Percentiles rank a stretch among this genome's conserved stretches.
These are phyloP conservation scores for Scaptomyza graminum DNA, from an alignment of 1,140 invertebrate genomes.

Conservation along the genomic window DNA sequence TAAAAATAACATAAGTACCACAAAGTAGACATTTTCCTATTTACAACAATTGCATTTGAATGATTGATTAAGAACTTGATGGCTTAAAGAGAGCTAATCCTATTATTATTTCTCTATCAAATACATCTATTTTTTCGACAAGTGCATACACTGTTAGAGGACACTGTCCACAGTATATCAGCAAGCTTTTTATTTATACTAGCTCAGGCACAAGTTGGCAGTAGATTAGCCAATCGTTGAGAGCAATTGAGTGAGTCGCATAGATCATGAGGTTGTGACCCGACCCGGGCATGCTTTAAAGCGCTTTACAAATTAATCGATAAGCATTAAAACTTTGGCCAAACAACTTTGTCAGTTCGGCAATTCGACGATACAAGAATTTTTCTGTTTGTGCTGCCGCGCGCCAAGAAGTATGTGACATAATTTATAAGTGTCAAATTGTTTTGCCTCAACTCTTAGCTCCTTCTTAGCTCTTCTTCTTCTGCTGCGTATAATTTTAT, in stretches of 20 bases:
- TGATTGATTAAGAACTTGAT: no score
- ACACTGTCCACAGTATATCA: conserved; percentile 1
- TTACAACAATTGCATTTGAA: no score
- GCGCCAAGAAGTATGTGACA: conserved; percentile 71
- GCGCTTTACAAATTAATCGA: conserved; percentile 70
- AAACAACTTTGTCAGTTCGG: conserved; percentile 47
- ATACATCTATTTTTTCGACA: no score
- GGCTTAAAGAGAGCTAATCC: no score
- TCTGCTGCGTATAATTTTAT: conserved; percentile 56
- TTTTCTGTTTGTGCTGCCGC: conserved; percentile 27
- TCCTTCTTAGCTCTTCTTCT: conserved; percentile 10
- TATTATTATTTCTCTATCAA: no score
- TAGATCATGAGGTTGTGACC: conserved; percentile 23
- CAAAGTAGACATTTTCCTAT: no score
- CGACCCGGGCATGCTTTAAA: conserved; percentile 26
- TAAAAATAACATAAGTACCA: no score
- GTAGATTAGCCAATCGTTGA: conserved; percentile 53
- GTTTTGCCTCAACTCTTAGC: conserved; percentile 32
- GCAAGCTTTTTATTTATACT: conserved; percentile 64
- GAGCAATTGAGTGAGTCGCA: conserved; percentile 27
- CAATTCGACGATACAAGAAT: conserved; percentile 59
- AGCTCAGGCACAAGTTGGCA: conserved; percentile 74
- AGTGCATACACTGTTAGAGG: not conserved
- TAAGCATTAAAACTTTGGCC: conserved; percentile 68
- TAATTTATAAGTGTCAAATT: conserved; percentile 79